Base-by-base conservation (phyloP, 2,113 vertebrate species). In the Plecturocebus donacophilus region DNA sequence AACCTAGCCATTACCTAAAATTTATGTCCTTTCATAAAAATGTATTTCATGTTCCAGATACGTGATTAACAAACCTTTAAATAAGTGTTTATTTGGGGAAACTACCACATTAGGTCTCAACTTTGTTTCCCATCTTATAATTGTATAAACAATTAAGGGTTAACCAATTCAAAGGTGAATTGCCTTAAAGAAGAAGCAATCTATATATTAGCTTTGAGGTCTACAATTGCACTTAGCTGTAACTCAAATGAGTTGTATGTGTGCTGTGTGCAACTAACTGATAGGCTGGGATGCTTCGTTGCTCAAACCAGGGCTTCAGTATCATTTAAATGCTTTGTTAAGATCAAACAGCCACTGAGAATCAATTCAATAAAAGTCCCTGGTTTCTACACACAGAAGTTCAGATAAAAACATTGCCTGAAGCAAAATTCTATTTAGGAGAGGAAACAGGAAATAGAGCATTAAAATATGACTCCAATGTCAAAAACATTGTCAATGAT, bases 371-470 rank as follows among this genome's bases (percentile, higher is more conserved):
- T 82, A 80, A 91, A 76, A 54, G 70, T 30, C 27, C 25, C 73
- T 90, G n/a, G 56, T 90, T 97, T 96, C 38, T 81, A 76, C 2
- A 17, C 30, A 81, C 8, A n/a, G 30, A 91, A 64, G 30, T 90
- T 81, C 61, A 95, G 91, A 94, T 81, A 93, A 94, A 87, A 97
- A 77, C 52, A 16, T 73, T 96, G 70, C 89, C 82, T 68, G 70
- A 83, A 94, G 95, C 87, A 95, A 95, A 47, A 94, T 68, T 91
- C 64, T 94, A n/a, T 88, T 95, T 71, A 87, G 75, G 32, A 23
- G 90, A 92, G 82, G 54, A 97, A 90, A 93, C 58, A 93, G 79
- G 80, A 97, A 94, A 83, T 85, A 95, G 70, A 94, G 20, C 90
- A 96, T 97, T 90, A 90, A 95, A 93, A 71, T 87, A 42, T 73